These are phyloP conservation scores for Equus quagga DNA, from an alignment of 2,113 vertebrate genomes.

Conservation along the genomic window DNA sequence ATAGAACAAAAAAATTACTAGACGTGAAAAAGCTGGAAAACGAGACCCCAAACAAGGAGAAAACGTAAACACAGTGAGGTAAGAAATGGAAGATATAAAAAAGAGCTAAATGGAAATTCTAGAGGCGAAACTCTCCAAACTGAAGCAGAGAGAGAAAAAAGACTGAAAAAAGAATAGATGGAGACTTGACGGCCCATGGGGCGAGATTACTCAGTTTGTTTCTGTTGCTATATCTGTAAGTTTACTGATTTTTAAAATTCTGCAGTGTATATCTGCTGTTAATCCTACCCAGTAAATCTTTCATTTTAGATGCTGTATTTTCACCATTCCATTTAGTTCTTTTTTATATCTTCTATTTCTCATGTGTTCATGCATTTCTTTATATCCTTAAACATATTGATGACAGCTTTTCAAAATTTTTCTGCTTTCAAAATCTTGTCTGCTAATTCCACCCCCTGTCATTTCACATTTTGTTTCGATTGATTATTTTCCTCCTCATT, in stretches of 20 bases:
- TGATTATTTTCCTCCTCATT: constrained; percentile 12
- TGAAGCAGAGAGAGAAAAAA: background rate
- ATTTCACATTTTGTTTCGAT: background rate
- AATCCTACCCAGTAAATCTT: background rate
- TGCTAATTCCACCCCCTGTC: background rate
- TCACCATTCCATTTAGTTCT: constrained; percentile 11
- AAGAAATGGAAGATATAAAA: background rate
- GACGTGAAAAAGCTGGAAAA: background rate
- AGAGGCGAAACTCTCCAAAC: background rate
- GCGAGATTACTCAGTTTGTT: background rate
- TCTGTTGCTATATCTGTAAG: background rate
- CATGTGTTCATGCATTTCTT: background rate
- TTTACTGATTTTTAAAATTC: constrained; percentile 19
- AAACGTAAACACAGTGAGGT: background rate
- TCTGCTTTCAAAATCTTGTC: background rate
- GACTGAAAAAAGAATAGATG: background rate
- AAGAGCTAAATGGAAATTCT: background rate
- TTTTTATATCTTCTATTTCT: constrained; percentile 38
- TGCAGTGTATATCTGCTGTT: constrained; percentile 14
- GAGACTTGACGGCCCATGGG: background rate
- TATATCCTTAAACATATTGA: background rate
- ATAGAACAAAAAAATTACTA: background rate
- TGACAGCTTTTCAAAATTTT: background rate
- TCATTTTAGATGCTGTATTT: constrained; percentile 49
- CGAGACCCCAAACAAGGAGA: background rate